phyloP scores from a whole-genome alignment of 2,888 invertebrate species.

The Spodoptera exigua region DNA sequence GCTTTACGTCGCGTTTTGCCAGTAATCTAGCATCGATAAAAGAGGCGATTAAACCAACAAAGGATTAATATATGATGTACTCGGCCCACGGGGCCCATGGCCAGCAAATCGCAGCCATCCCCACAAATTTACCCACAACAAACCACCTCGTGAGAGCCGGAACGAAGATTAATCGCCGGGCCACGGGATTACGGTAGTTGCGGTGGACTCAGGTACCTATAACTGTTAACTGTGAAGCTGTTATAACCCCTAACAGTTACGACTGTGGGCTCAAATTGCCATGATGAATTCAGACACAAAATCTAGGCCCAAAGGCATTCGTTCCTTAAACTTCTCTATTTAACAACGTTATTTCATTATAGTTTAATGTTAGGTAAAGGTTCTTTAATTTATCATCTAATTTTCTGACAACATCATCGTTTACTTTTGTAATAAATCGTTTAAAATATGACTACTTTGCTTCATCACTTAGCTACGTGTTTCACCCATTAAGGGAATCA shows the following conservation, averaged over 20 bases:
- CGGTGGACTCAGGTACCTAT: slow-evolving; percentile 68
- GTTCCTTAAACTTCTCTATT: slow-evolving; percentile 71
- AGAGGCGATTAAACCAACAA: slow-evolving; percentile 81
- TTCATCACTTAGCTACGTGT: slow-evolving; percentile 19
- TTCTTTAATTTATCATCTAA: slow-evolving; percentile 59
- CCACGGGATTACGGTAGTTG: slow-evolving; percentile 79
- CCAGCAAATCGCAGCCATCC: slow-evolving; percentile 81
- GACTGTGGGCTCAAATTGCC: slow-evolving; percentile 63
- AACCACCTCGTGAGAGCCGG: slow-evolving; percentile 83
- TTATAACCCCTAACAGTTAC: slow-evolving; percentile 53
- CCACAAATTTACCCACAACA: slow-evolving; percentile 85
- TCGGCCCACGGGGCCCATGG: slow-evolving; percentile 78
- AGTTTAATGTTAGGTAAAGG: slow-evolving; percentile 67
- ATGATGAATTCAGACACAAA: slow-evolving; percentile 45
- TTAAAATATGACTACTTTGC: slow-evolving; percentile 40
- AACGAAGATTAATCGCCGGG: slow-evolving; percentile 84
- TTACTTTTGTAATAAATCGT: slow-evolving; percentile 48
- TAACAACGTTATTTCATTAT: slow-evolving; percentile 74
- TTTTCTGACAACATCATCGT: slow-evolving; percentile 49
- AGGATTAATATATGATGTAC: slow-evolving; percentile 84
- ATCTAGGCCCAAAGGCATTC: slow-evolving; percentile 66
- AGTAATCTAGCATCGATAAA: slow-evolving; percentile 74
- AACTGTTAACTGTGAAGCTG: slow-evolving; percentile 59
- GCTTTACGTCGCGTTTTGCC: slow-evolving; percentile 53
- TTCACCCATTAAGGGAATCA: slow-evolving; percentile 30